Base-by-base conservation (phyloP, 2,888 invertebrate species). In the Ormyrus rosae region DNA sequence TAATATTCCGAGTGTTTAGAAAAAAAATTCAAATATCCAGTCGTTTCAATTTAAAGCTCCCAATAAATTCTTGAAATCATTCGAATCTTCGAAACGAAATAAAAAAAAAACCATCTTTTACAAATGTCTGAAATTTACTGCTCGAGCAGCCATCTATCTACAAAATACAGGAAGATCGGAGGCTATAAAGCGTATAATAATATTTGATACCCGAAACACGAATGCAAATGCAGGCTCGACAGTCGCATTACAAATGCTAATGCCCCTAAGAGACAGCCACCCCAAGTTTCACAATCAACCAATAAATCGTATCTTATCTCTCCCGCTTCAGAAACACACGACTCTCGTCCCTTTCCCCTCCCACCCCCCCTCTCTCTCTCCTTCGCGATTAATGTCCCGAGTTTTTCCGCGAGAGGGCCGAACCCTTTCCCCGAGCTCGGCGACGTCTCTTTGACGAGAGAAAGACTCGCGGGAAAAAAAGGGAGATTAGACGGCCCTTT, bases 261-360 rank as follows among this genome's bases (percentile, higher is more conserved):
- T 70, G 65, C 58, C 51, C 58, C 65, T 64, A 71, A 70, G 58
- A 71, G 58, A 77, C 64, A 65, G 10, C 64, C 58, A 5, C 56
- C 70, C 64, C 50, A 34, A 56, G 56, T 46, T 5, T 46, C 65
- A 77, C 77, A 71, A 77, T 71, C 58, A 71, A 77, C 56, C 70
- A 71, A 77, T 77, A 77, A 71, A 77, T 77, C 60, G 13, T 65
- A 71, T 71, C 71, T 71, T 77, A 77, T 77, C 77, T 77, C 46
- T 13, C 19, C 10, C 19, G 51, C 56, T 70, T 77, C 77, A 77
- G 77, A 69, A 76, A 63, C 61, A 76, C 56, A 63, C 63, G 9
- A 19, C 51, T 55, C 19, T 63, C 10, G 34, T 10, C 50, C 10
- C 53, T 53, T 0, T 45, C 19, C 61, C 48, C 53, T 19, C 55